Evolutionary conservation across 2,888 invertebrate genomes (phyloP), one percentile per base, ranked within the genome.

Genomic region (Liopterus haemorrhoidalis): DNA sequence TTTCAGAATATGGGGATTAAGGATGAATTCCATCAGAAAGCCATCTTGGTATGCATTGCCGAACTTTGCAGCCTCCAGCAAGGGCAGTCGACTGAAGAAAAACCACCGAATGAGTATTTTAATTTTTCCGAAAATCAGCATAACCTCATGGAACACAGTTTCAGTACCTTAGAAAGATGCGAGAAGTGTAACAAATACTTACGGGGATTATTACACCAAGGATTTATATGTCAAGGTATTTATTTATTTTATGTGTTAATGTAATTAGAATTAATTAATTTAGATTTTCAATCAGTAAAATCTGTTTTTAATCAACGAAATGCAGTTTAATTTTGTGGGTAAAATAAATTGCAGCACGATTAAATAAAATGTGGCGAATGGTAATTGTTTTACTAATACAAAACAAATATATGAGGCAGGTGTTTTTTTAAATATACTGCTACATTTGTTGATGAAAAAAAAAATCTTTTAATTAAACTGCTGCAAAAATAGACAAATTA

Each of bases 111-210:
- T 31, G 49, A 56, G 38, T 48, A 51, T 48, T 52, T 54, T 53
- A 48, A 42, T 46, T 48, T 50, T 41, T 49, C 52, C 30, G 58
- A 59, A 35, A 54, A 58, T 35, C 49, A 60, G 15, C 70, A 70
- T 55, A 64, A 71, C 55, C 70, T 82, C 55, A 66, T 73, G 33
- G 78, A 81, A 54, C 78, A 79, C 61, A 81, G 78, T 58, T 84
- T 83, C 66, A 76, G 77, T 54, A 70, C 73, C 44, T 68, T 83
- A 58, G 79, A 82, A 64, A 71, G 75, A 54, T 85, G 85, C 68
- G 79, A 80, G 64, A 78, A 82, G 64, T 85, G 85, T 66, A 76
- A 79, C 64, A 80, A 80, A 64, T 81, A 76, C 63, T 70, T 85
- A 52, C 71, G 80, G 54, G 83, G 83, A 32, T 68, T 84, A 31